These are phyloP conservation scores for Galerucella calmariensis DNA, from an alignment of 2,888 invertebrate genomes.

Conservation along the genomic window DNA sequence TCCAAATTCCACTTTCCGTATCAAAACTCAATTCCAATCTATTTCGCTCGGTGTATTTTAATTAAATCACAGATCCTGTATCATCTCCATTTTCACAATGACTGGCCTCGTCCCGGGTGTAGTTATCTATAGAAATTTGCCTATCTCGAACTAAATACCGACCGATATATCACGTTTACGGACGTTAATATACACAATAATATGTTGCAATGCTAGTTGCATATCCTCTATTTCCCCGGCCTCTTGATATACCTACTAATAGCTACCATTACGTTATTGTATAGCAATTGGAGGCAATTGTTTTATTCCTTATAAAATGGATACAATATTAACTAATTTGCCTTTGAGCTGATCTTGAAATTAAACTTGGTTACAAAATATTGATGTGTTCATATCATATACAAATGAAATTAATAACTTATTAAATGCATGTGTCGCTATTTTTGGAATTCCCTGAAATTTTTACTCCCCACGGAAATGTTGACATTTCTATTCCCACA, in stretches of 20 bases:
- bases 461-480: no score
- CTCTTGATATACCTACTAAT: not conserved
- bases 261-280: not conserved
- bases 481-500: no score
- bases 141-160: slow-evolving; percentile 28
- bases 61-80: slow-evolving; percentile 6
- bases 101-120: not conserved
- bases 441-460: no score
- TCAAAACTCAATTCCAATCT: not conserved
- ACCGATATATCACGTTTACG: slow-evolving; percentile 33
- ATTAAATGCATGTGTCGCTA: no score
- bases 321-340: no score
- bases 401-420: no score
- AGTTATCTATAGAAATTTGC: slow-evolving; percentile 31
- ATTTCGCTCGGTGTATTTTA: not conserved
- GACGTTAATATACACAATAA: slow-evolving; percentile 32
- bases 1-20: not conserved
- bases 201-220: slow-evolving; percentile 26
- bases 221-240: slow-evolving; percentile 26
- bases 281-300: not conserved
- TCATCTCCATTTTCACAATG: slow-evolving; percentile 11
- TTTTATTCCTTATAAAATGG: not conserved
- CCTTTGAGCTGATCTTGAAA: no score
- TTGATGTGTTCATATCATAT: no score
- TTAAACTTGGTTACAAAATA: no score